phyloP scores from a whole-genome alignment of 2,888 invertebrate species.

The Troides helena region DNA sequence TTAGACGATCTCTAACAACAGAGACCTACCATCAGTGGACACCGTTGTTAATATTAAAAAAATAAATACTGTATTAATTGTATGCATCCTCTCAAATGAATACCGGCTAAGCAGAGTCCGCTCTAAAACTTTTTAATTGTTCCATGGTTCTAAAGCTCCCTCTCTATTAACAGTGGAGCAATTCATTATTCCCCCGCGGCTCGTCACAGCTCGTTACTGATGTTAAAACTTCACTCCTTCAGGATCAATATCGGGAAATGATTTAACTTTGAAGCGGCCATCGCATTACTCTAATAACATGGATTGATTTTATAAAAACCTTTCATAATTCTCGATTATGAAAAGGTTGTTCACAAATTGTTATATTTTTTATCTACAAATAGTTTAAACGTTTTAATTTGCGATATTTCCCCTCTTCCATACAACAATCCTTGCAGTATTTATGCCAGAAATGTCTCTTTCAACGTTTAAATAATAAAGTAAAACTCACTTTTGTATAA shows the following conservation, averaged over 20 bases:
- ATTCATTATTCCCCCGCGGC: conserved; percentile 50
- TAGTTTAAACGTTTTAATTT: too few species aligned
- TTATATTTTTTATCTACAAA: background rate
- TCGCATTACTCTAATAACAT: conserved; percentile 23
- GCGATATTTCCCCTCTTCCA: too few species aligned
- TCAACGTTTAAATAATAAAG: background rate
- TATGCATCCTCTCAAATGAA: conserved; percentile 20
- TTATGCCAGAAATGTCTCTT: too few species aligned
- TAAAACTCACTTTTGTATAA: background rate
- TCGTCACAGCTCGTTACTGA: conserved; percentile 63
- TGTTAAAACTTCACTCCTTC: conserved; percentile 62
- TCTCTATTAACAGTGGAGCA: conserved; percentile 33
- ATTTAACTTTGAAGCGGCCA: conserved; percentile 57
- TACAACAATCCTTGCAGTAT: too few species aligned
- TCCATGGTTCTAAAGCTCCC: conserved; percentile 32
- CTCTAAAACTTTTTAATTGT: conserved; percentile 34
- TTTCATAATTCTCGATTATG: background rate
- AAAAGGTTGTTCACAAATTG: background rate
- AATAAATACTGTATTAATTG: conserved; percentile 19
- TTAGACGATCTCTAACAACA: too few species aligned
- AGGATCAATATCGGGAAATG: conserved; percentile 62
- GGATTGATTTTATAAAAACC: conserved; percentile 15
- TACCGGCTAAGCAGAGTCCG: conserved; percentile 30
- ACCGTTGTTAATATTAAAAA: background rate
- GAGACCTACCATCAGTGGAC: too few species aligned